Evolutionary conservation across 2,888 invertebrate species (phyloP).

Genomic region (Patella ulyssiponensis): DNA sequence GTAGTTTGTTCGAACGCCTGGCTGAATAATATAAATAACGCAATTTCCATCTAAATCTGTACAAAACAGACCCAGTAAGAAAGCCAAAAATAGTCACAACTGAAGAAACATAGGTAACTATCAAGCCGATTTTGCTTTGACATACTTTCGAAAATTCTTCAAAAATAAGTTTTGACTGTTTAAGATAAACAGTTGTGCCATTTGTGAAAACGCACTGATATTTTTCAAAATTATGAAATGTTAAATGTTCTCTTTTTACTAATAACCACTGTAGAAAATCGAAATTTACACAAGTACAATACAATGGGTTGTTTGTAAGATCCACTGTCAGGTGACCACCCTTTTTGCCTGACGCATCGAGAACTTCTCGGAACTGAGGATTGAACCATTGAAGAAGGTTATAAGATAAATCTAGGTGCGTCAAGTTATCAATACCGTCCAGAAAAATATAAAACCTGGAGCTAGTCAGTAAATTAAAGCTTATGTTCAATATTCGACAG

Average conservation of each 20-base stretch:
- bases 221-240: too few relatives aligned
- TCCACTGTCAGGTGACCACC: not conserved
- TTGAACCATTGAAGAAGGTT: slow-evolving; percentile 10
- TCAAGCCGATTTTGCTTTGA: too few relatives aligned
- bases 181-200: too few relatives aligned
- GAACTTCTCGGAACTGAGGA: not conserved
- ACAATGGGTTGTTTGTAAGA: slow-evolving; percentile 11
- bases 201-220: too few relatives aligned
- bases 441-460: too few relatives aligned
- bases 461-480: too few relatives aligned
- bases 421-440: slow-evolving; percentile 9
- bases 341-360: not conserved
- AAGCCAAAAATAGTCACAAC: slow-evolving; percentile 12
- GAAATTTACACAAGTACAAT: slow-evolving; percentile 19
- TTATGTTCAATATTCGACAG: too few relatives aligned
- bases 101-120: slow-evolving; percentile 11
- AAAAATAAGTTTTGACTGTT: too few relatives aligned
- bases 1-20: not conserved
- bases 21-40: slow-evolving; percentile 16
- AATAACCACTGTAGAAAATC: slow-evolving; percentile 18
- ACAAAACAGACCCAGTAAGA: not conserved
- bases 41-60: slow-evolving; percentile 23
- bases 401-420: slow-evolving; percentile 1
- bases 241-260: too few relatives aligned
- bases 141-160: too few relatives aligned